Percentiles rank a stretch among this genome's conserved stretches.
phyloP scores from a whole-genome alignment of 2,797 vertebrate genomes.

The Dromococcyx pavoninus region DNA sequence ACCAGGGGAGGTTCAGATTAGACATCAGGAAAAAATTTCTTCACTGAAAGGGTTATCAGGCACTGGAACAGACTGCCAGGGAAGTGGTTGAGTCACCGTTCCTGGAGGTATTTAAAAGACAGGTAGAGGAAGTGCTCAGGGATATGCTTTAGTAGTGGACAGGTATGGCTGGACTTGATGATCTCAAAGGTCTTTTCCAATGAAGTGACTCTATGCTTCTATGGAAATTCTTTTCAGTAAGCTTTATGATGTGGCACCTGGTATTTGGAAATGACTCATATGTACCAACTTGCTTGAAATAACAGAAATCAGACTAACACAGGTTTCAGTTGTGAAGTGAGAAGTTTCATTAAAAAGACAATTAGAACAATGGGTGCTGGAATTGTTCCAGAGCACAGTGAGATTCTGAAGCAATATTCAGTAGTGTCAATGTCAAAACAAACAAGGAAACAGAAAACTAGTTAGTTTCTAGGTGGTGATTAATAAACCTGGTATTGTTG shows the following conservation, averaged over 20 bases:
- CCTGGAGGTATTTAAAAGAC: too few species aligned
- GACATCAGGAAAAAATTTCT: too few species aligned
- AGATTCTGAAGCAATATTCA: neutral
- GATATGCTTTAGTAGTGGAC: too few species aligned
- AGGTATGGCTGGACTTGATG: too few species aligned
- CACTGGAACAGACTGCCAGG: too few species aligned
- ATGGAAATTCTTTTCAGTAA: neutral
- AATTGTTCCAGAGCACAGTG: neutral
- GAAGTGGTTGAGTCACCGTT: too few species aligned
- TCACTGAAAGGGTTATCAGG: too few species aligned
- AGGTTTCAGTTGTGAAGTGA: neutral
- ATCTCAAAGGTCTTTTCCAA: neutral
- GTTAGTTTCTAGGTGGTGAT: neutral
- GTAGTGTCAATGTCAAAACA: neutral
- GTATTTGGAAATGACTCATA: neutral
- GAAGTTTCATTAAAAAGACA: neutral
- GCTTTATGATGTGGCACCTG: neutral
- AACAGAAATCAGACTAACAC: neutral
- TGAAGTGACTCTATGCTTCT: too few species aligned
- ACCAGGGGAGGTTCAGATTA: too few species aligned
- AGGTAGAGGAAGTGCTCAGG: too few species aligned
- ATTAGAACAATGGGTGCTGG: neutral
- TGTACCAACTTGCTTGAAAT: neutral
- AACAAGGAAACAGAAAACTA: neutral
- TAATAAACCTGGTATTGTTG: neutral